Percentiles rank a stretch among this genome's conserved stretches.
Evolutionary conservation across 2,113 vertebrate species (phyloP).

Genomic region (Pelecanus crispus): DNA sequence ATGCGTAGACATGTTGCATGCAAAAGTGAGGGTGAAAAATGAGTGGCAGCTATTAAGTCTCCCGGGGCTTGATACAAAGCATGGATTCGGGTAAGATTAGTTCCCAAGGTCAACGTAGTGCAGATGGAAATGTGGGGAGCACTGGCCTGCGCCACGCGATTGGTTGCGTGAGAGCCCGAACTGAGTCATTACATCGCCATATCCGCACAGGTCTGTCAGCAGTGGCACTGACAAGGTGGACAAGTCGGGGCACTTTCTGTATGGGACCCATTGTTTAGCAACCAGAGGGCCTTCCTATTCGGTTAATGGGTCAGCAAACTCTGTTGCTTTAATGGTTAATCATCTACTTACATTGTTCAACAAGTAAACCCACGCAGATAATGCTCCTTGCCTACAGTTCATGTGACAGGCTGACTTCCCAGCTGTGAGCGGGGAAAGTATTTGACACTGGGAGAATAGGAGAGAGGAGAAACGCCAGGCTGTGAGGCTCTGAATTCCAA

Average conservation of each 20-base stretch:
- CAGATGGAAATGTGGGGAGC: background rate
- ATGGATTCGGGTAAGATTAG: background rate
- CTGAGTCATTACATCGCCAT: background rate
- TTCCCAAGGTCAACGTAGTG: background rate
- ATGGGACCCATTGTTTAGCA: background rate
- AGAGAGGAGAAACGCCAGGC: background rate
- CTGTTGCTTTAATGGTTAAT: slow-evolving; percentile 68
- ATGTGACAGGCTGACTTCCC: slow-evolving; percentile 2
- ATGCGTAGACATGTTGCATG: fast-evolving
- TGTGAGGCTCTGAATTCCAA: background rate
- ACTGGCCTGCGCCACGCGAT: fast-evolving
- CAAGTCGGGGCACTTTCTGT: background rate
- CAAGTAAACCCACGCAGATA: slow-evolving; percentile 18
- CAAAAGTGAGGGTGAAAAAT: background rate
- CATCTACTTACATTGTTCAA: slow-evolving; percentile 45
- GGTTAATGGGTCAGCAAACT: slow-evolving; percentile 62
- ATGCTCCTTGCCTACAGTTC: background rate
- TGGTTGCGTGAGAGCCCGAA: background rate
- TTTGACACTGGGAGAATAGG: background rate
- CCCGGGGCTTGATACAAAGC: background rate
- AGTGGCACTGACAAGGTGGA: background rate
- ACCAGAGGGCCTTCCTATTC: background rate
- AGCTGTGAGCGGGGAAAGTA: background rate
- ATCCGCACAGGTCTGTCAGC: background rate
- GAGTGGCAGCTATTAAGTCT: background rate